Base-by-base conservation (phyloP, 2,113 vertebrate genomes). In the Thamnophis sirtalis region DNA sequence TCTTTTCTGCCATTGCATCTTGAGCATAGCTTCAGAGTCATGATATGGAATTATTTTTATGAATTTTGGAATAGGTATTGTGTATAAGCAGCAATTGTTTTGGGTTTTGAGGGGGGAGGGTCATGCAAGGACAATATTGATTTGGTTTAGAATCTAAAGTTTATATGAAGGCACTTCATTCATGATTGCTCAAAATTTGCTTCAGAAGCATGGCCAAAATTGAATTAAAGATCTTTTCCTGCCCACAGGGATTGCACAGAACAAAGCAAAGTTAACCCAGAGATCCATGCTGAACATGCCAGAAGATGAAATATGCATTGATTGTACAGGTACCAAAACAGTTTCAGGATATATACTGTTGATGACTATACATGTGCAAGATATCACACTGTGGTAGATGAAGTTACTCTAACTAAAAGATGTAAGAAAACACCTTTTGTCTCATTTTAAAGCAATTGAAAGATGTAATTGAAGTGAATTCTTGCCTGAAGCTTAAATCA, bases 371-470 rank as follows among this genome's bases (percentile, higher is more conserved):
- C 13, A 85, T 49, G 9, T 85, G 68, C 13, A 56, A 56, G 21
- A 87, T 50, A 93, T 84, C 51, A 54, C 9, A 58, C 43, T 88
- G 8, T 88, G 43, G 38, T 58, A n/a, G 38, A 54, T 93, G 9
- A 10, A 54, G 4, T 86, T 50, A 28, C 63, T 43, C 22, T 56
- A 84, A 88, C 89, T 51, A 63, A 91, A 88, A 17, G 60, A 38
- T 0, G 13, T 26, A 1, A 5, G 2, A 88, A 58, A 48, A 91
- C 0, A 48, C 4, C 60, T 93, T 93, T 92, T 54, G 84, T 90
- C 91, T 93, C 85, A 54, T 90, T 28, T 91, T 15, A 92, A 92
- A 87, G 11, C 11, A 60, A 10, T 19, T 90, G 22, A 80, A 9
- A 5, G 84, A 85, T 58, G 9, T 33, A 60, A 85, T 5, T 48